Percentiles rank a stretch among this genome's conserved stretches.
Conservation (phyloP, 2,888 invertebrate species). For the Bursaphelenchus okinawaensis region DNA sequence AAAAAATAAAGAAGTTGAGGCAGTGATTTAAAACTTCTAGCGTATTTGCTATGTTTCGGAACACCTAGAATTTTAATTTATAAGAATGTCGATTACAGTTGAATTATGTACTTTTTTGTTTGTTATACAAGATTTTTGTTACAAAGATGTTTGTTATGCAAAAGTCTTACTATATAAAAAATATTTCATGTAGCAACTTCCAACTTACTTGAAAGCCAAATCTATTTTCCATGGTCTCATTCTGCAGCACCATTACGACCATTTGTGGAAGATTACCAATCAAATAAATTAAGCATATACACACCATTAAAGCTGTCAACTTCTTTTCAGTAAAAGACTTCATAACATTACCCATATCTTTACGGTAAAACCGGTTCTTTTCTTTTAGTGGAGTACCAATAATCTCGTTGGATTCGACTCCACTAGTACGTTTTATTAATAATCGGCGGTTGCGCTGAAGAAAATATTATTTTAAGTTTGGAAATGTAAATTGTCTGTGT, state of each 20-base stretch:
- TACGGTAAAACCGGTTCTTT: constrained; percentile 1
- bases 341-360: constrained; percentile 26
- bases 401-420: constrained; percentile 3
- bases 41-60: constrained; percentile 52
- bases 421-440: constrained; percentile 28
- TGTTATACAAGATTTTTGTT: neutral
- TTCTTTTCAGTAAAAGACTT: constrained; percentile 52
- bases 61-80: constrained; percentile 37
- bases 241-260: constrained; percentile 52
- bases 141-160: neutral
- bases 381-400: neutral
- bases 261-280: constrained; percentile 55
- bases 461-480: constrained; percentile 3
- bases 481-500: too few relatives aligned
- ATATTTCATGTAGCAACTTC: too few relatives aligned
- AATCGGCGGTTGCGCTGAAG: constrained; percentile 33
- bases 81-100: neutral
- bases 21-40: constrained; percentile 56
- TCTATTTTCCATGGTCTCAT: constrained; percentile 40
- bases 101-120: neutral
- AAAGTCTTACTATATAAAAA: neutral
- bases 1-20: constrained; percentile 57
- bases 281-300: constrained; percentile 53
- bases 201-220: constrained; percentile 47
- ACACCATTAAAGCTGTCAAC: constrained; percentile 51